Evolutionary conservation across 2,113 vertebrate species (phyloP), one percentile per base, ranked within the genome.

Genomic region (Rhinolophus sinicus): DNA sequence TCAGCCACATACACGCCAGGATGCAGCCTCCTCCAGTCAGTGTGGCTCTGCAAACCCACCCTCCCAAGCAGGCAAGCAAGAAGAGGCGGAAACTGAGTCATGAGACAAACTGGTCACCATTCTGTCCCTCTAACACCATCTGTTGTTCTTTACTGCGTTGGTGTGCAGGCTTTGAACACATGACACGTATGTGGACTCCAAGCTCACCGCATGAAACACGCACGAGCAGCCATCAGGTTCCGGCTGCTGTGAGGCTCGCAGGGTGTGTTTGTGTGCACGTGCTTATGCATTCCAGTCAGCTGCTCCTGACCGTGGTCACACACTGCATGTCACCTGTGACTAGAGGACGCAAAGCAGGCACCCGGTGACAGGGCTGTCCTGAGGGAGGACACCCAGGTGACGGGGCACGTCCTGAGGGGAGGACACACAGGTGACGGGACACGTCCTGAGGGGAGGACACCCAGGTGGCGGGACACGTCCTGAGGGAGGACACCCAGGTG

Each of bases 231-330:
- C 16, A 24, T 22, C 65, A 11, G 86, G 90, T 69, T 52, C 94
- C 73, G 69, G 65, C 21, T 30, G 18, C 9, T 6, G 35, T 93
- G 76, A 73, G 12, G 47, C 47, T 13, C 58, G 50, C 73, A 30
- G 75, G 35, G 33, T 76, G 70, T 88, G 92, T 78, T 88, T 70
- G n/a, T 67, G 76, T 44, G 92, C 94, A 94, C 80, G 97, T 60
- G 56, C 65, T 70, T 73, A 73, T 47, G 69, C 83, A 81, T 81
- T 38, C 93, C 90, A 70, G 50, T 81, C 78, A 94, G 78, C 92
- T 93, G 84, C 78, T 96, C 70, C 60, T 93, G 93, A 96, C 86
- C 52, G 26, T 1, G 70, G 10, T 50, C 47, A 50, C 40, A 13
- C 47, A 13, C 47, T 50, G 47, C 47, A 50, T 50, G 47, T 50